Evolutionary conservation across 1,140 invertebrate genomes (phyloP), one percentile per base, ranked within the genome.

Genomic region (Lethocerus indicus): DNA sequence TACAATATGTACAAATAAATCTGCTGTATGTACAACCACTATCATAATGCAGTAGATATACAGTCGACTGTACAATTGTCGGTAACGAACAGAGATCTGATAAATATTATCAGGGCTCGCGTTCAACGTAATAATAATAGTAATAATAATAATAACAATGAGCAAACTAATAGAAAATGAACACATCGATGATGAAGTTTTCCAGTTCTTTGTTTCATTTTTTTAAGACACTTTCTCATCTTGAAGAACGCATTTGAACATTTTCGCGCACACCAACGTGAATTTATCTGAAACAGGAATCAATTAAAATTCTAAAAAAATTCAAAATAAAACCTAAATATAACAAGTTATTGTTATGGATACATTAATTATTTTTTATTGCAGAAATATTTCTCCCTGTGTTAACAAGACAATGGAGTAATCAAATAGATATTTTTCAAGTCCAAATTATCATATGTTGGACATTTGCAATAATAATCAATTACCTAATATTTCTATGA

Each of bases 201-300:
- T n/a, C n/a, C n/a, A n/a, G n/a, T n/a, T n/a, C n/a, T n/a, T n/a
- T n/a, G n/a, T n/a, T n/a, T n/a, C n/a, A n/a, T 39, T 39, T n/a
- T 3, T 1, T 28, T 13, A 50, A 44, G 20, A 50, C 26, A 28
- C 42, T 41, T 53, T 53, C 23, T 37, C 49, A 28, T 77, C 68
- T 62, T 82, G 79, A 49, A 78, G 73, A 48, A 83, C 71, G 63
- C 79, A 82, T 54, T 82, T 64, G 59, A 85, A 85, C 56, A 83
- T 65, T 65, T 83, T 85, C 12, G 79, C 78, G 60, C 80, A 83
- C 36, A 67, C 60, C 42, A 75, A 59, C 55, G 82, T 83, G 49
- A 84, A 75, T 27, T 67, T 58, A 57, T 77, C 70, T 60, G 75
- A 74, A 66, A 63, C 48, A 51, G 54, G 46, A 53, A 55, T 43